Conservation (phyloP, 2,797 vertebrate species). For the Scleropages formosus region DNA sequence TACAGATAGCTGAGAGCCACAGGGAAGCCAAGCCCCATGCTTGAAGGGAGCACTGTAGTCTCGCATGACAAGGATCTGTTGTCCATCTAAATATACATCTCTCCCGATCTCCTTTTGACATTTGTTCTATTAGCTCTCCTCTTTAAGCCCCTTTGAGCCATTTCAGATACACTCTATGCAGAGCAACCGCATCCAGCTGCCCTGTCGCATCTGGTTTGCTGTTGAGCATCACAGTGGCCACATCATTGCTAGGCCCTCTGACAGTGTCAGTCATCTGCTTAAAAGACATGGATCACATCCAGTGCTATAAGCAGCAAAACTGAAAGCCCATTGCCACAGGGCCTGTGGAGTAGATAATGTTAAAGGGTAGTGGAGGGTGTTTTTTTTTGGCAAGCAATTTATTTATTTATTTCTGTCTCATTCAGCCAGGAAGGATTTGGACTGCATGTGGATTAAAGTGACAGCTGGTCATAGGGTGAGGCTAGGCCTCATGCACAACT, state of each 20-base stretch:
- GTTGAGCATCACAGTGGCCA: constrained; percentile 56
- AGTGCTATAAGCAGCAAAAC: constrained; percentile 28
- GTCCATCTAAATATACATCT: constrained; percentile 68
- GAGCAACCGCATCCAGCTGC: constrained; percentile 68
- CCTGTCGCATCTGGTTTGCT: constrained; percentile 71
- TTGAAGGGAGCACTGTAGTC: too few species aligned
- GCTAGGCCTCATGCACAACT: background rate
- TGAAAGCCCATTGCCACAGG: constrained; percentile 58
- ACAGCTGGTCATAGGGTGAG: constrained; percentile 48
- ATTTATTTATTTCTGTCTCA: constrained; percentile 36
- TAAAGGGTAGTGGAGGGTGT: background rate
- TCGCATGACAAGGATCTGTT: constrained; percentile 68
- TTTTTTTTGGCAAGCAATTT: constrained; percentile 17
- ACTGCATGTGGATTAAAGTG: constrained; percentile 67
- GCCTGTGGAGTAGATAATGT: constrained; percentile 63
- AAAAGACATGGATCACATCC: constrained; percentile 36
- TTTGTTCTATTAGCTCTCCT: constrained; percentile 71
- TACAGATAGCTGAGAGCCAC: too few species aligned
- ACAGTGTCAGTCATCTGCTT: constrained; percentile 68
- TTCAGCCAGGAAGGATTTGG: constrained; percentile 57
- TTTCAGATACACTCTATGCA: constrained; percentile 66
- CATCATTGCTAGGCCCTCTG: constrained; percentile 66
- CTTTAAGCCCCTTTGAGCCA: constrained; percentile 68
- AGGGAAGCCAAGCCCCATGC: too few species aligned
- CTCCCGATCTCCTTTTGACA: constrained; percentile 67